phyloP scores from a whole-genome alignment of 2,113 vertebrate species.

The Lontra canadensis region DNA sequence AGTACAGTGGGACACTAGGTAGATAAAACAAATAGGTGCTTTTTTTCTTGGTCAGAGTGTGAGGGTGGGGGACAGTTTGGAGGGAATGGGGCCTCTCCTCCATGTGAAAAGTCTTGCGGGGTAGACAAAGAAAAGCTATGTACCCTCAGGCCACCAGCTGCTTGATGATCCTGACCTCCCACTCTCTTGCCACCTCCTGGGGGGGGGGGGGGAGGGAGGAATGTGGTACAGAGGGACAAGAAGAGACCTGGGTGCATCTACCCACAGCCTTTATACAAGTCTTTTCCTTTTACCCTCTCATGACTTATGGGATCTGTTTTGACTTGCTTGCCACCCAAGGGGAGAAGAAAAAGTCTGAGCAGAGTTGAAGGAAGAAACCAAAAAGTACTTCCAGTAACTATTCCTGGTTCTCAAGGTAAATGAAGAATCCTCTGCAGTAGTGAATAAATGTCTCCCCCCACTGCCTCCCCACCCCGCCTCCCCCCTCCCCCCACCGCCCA shows the following conservation, averaged over 20 bases:
- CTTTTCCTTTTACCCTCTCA: not conserved
- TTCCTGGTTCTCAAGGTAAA: not conserved
- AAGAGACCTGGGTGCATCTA: not conserved
- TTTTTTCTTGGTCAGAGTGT: not conserved
- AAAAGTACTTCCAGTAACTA: not conserved
- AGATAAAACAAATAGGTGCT: not conserved
- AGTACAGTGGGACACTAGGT: not conserved
- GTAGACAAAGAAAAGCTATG: not conserved
- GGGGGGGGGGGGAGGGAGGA: too few species aligned
- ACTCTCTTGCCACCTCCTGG: not conserved
- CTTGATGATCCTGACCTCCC: not conserved
- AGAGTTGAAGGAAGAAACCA: not conserved
- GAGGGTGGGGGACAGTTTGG: not conserved
- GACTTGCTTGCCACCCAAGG: not conserved
- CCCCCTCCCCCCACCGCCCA: rapidly evolving
- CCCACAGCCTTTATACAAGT: not conserved
- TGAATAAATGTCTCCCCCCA: not conserved
- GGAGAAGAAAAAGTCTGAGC: not conserved
- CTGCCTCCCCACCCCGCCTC: too few species aligned
- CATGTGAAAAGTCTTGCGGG: not conserved
- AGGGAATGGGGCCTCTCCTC: not conserved
- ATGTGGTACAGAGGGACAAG: rapidly evolving
- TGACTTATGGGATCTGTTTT: not conserved
- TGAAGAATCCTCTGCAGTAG: not conserved
- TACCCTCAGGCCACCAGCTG: not conserved